phyloP scores from a whole-genome alignment of 2,797 vertebrate species.

The Mycteria americana region DNA sequence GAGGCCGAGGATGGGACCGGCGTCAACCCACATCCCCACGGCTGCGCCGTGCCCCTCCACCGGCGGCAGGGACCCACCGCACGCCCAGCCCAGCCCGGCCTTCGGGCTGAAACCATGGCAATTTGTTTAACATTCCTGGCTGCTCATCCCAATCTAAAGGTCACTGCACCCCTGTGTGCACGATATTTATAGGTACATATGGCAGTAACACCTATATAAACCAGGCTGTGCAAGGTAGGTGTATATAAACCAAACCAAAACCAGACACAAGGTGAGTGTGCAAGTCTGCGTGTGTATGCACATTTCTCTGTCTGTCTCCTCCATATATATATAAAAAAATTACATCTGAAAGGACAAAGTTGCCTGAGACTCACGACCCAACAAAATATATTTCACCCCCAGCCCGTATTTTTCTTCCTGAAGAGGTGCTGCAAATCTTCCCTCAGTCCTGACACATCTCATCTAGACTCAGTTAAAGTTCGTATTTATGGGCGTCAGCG shows the following conservation, averaged over 20 bases:
- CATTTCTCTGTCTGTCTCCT: neutral
- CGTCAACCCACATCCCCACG: rapidly evolving
- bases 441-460: conserved; percentile 69
- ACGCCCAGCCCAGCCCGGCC: neutral
- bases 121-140: conserved; percentile 35
- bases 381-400: conserved; percentile 55
- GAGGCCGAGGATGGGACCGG: rapidly evolving
- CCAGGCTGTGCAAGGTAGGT: neutral
- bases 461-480: conserved; percentile 66
- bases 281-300: rapidly evolving
- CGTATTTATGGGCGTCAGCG: conserved; percentile 78
- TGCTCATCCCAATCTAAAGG: conserved; percentile 46
- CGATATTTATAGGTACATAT: neutral
- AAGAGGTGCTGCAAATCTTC: conserved; percentile 72
- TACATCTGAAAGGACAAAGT: conserved; percentile 67
- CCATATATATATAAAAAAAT: conserved; percentile 55
- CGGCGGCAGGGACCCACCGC: rapidly evolving
- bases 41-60: rapidly evolving
- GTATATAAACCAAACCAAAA: neutral
- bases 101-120: neutral
- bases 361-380: conserved; percentile 20
- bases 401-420: conserved; percentile 53
- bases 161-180: neutral
- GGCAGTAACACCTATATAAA: neutral
- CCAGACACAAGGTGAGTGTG: neutral